These are phyloP conservation scores for Corythaixoides concolor DNA, from an alignment of 2,113 vertebrate genomes.

Conservation along the genomic window DNA sequence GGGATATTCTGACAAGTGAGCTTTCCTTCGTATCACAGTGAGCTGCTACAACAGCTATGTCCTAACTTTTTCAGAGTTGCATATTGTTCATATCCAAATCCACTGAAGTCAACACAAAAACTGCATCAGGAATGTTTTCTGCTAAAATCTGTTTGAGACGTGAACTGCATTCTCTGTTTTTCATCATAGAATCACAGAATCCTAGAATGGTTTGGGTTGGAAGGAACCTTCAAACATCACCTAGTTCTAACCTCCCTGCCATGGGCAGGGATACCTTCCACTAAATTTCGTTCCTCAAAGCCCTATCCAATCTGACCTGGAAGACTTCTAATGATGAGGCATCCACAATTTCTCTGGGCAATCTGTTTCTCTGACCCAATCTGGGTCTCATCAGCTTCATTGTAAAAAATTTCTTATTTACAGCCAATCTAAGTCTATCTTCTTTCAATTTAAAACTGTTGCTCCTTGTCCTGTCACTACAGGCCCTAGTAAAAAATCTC, in stretches of 20 bases:
- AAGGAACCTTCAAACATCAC: background rate
- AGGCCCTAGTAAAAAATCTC: background rate
- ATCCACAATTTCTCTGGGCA: background rate
- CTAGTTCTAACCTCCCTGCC: background rate
- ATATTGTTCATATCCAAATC: background rate
- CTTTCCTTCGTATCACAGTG: background rate
- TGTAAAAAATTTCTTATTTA: background rate
- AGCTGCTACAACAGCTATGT: background rate
- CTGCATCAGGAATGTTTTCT: background rate
- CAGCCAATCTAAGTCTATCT: background rate
- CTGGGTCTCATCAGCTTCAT: background rate
- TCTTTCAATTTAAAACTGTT: fast-evolving
- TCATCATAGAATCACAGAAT: background rate
- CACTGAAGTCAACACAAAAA: background rate
- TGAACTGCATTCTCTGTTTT: background rate
- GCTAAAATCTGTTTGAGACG: background rate
- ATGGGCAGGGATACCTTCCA: background rate
- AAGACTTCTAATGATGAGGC: background rate
- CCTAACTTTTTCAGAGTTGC: background rate
- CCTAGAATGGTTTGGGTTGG: background rate
- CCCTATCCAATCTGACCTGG: background rate
- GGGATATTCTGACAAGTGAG: background rate
- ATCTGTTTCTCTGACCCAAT: too few species aligned
- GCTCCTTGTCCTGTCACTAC: background rate
- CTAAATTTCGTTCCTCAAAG: background rate